Base-by-base conservation (phyloP, 23 tunicate genomes). In the Styela plicata region DNA sequence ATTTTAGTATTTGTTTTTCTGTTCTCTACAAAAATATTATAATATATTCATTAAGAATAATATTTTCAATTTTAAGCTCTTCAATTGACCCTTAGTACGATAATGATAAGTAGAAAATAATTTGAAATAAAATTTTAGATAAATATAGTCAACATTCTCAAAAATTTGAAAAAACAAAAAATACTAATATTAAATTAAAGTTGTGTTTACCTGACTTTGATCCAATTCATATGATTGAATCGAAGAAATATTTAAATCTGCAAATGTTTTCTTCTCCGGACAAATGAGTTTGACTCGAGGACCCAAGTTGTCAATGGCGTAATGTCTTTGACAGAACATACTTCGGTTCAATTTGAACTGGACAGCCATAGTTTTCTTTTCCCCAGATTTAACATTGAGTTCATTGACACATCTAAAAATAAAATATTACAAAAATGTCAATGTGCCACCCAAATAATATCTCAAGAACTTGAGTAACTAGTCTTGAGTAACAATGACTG, bases 281-380 rank as follows among this genome's bases (percentile, higher is more conserved):
- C 81, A 76, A 25, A 76, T 23, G 10, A 76, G 32, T 19, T 52
- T 37, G 13, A 76, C 18, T 24, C 66, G 20, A 2, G 76, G 67
- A 21, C 30, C 36, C 66, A 83, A 64, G 23, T 34, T 34, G 34
- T 83, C 86, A 13, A 83, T 21, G 3, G 80, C 78, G 0, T 52
- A 31, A 33, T 83, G 86, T 20, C 78, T 35, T 83, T 13, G 32
- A 32, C 86, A 83, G 30, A 83, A 83, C 22, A 33, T 52, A 23
- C 35, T 29, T 29, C 86, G 36, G 80, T 71, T 57, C 80, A 83
- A 81, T 83, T 83, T 66, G 52, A 70, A 83, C 70, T 73, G 86
- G 16, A 83, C 37, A 26, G 44, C 7, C 81, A 76, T 1, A 23
- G 67, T 44, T 20, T 18, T n/a, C 21, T 76, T 53, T 0, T 23